Evolutionary conservation across 1,140 invertebrate genomes (phyloP), one percentile per base, ranked within the genome.

Genomic region (Linepithema humile): DNA sequence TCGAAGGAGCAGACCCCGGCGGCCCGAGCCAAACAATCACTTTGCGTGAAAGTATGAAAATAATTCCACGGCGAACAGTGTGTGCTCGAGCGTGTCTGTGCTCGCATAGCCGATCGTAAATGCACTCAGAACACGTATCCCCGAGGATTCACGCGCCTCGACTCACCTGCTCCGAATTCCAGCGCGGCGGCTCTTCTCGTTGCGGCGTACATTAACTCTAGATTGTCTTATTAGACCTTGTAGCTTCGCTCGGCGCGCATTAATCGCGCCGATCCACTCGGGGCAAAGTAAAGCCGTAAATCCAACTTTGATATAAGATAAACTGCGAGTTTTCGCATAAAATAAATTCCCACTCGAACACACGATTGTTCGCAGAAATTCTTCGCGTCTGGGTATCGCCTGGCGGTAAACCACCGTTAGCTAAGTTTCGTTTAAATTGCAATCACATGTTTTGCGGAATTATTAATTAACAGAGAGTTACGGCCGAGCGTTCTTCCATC

Each of bases 21-120:
- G 89, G 89, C 89, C 90, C 85, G 80, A 88, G 82, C 89, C 88
- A 92, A 93, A 93, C 93, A 94, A 94, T 93, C 93, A 93, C 93
- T 93, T 92, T 93, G 93, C 92, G 92, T 93, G 93, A 94, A 93
- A 94, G 93, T 93, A 93, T 93, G 91, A 91, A 93, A 93, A 93
- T 93, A 91, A 93, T 93, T 92, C 91, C 88, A 53, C 60, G 69
- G 85, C 87, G 60, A 83, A 86, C 72, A 57, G 77, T 85, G 62
- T 59, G 83, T 74, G 50, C 73, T 85, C 86, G 69, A 69, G 55
- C 38, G 15, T 72, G 40, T 43, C 70, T 53, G 55, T 45, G 38
- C 32, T 57, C 69, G 60, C 59, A 29, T 62, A 40, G 64, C 50
- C 73, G 64, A 84, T 88, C 43, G 38, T 62, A 70, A 23, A 45